Percentiles rank a stretch among this genome's conserved stretches.
These are phyloP conservation scores for Sanderia malayensis DNA, from an alignment of 30 jellyfish, hydroid and myxozoan species.

Conservation along the genomic window DNA sequence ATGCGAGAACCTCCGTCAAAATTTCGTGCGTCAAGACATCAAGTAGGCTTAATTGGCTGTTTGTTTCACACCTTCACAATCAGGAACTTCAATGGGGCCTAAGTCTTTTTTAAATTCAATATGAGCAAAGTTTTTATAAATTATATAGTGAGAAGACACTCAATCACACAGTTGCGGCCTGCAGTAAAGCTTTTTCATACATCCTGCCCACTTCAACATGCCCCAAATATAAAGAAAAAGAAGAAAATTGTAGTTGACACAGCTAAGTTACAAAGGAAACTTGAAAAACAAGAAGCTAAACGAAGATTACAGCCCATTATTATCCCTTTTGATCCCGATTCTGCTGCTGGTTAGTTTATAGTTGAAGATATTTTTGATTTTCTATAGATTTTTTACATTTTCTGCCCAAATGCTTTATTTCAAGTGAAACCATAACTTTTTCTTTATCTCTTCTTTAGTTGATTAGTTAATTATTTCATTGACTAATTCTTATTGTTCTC, in stretches of 20 bases:
- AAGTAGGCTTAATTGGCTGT: constrained; percentile 27
- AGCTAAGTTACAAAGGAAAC: constrained; percentile 45
- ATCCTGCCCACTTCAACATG: constrained; percentile 49
- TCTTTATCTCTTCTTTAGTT: background rate
- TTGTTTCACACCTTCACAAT: background rate
- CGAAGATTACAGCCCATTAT: constrained; percentile 59
- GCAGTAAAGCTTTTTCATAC: constrained; percentile 32
- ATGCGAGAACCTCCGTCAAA: constrained; percentile 16
- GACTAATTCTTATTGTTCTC: no score
- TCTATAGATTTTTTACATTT: no score
- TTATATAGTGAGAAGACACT: background rate
- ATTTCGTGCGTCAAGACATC: background rate
- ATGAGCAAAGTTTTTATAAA: background rate
- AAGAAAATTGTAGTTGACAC: constrained; percentile 52
- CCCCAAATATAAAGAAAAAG: constrained; percentile 80
- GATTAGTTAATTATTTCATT: no score
- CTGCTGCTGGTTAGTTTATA: constrained; percentile 64
- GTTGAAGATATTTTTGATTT: no score
- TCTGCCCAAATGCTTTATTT: no score
- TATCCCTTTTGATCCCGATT: constrained; percentile 87
- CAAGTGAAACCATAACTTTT: no score
- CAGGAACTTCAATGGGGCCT: background rate
- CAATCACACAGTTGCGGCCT: background rate
- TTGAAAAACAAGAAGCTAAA: constrained; percentile 65
- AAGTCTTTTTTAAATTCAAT: no score